Evolutionary conservation across 2,113 vertebrate species (phyloP).

Genomic region (Beaufortia kweichowensis): DNA sequence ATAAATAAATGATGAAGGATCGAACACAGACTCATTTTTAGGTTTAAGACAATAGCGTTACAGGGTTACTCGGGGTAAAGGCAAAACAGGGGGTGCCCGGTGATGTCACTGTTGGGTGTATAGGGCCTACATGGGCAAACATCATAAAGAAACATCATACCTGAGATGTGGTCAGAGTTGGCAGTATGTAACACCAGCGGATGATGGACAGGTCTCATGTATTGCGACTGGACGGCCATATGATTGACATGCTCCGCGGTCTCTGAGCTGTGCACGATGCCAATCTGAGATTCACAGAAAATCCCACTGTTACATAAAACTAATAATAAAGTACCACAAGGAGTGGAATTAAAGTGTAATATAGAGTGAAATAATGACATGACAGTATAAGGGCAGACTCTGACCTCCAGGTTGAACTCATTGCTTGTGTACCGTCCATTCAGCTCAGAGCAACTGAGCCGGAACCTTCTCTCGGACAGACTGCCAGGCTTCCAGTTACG

Average conservation of each 20-base stretch:
- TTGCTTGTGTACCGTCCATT: constrained; percentile 98
- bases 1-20: neutral
- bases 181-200: constrained; percentile 71
- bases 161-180: constrained; percentile 74
- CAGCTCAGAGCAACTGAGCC: constrained; percentile 93
- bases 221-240: constrained; percentile 82
- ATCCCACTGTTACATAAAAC: neutral
- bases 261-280: constrained; percentile 81
- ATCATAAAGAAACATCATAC: constrained; percentile 60
- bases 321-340: neutral
- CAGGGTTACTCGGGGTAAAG: neutral
- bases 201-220: constrained; percentile 85
- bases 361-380: constrained; percentile 4
- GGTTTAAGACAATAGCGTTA: neutral
- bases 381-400: constrained; percentile 46
- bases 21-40: neutral
- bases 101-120: too few relatives aligned
- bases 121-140: neutral
- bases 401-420: constrained; percentile 91
- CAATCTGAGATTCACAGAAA: too few relatives aligned
- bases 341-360: neutral
- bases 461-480: constrained; percentile 82
- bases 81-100: too few relatives aligned
- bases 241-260: constrained; percentile 81
- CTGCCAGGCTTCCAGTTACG: constrained; percentile 76